Base-by-base conservation (phyloP, 2,797 vertebrate genomes). In the Mormyrops attenuatus region DNA sequence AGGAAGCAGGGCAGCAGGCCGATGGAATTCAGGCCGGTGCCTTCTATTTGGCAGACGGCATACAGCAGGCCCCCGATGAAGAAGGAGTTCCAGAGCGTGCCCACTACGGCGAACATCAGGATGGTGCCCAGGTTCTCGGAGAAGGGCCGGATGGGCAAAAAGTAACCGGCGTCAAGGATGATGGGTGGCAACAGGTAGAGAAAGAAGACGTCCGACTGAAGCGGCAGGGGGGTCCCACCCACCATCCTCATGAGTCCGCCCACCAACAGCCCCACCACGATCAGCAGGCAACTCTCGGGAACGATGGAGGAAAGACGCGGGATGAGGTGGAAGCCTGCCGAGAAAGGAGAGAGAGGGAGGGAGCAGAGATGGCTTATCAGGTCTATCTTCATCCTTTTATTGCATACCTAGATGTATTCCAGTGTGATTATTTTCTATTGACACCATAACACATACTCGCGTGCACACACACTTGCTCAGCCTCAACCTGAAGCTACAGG, bases 111-210 rank as follows among this genome's bases (percentile, higher is more conserved):
- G 1, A 99, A 99, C 93, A 98, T 98, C 87, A 99, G 95, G 95
- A 99, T 99, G 20, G 98, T 99, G 93, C 98, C 98, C 94, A 99
- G 90, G 95, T 99, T 99, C 95, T 99, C 98, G 0, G 97, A 97
- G 95, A 99, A 99, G 26, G 97, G 96, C 13, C 98, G 96, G 69
- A 99, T 96, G 0, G 98, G 98, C 90, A 99, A 94, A 95, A 99
- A 99, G 93, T 99, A 99, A 93, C 98, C 98, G 0, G 98, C 98
- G 0, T 99, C 98, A 93, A 99, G 94, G 94, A 99, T 99, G 94
- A 99, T 99, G 92, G 98, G 98, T 0, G 98, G 98, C 9, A 99
- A 96, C 73, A 99, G 97, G 95, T 95, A 98, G 90, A 98, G 95
- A 95, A 99, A 99, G 95, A 99, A 99, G 90, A 97, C 92, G 0